Evolutionary conservation across 2,888 invertebrate genomes (phyloP).

Genomic region (Xiphydria camelus): DNA sequence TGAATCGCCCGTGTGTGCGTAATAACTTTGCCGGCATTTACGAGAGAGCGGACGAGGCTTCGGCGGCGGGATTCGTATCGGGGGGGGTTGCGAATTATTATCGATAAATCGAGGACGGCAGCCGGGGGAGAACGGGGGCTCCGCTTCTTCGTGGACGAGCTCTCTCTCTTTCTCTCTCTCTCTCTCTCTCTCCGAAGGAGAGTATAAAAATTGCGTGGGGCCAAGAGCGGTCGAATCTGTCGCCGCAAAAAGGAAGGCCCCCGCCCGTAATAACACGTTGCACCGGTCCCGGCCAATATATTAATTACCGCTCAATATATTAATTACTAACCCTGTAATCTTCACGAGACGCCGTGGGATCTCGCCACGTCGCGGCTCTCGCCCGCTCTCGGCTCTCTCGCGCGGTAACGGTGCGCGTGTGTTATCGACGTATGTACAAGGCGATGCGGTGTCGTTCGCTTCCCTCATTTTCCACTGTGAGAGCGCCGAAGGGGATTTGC

Average conservation of each 20-base stretch:
- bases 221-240: conserved; percentile 39
- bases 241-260: conserved; percentile 27
- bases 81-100: conserved; percentile 36
- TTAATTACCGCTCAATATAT: conserved; percentile 54
- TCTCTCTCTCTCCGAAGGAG: background rate
- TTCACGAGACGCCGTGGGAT: conserved; percentile 39
- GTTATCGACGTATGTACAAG: background rate
- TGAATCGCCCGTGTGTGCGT: conserved; percentile 10
- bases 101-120: conserved; percentile 33
- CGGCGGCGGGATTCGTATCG: conserved; percentile 17
- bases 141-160: too few relatives aligned
- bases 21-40: conserved; percentile 29
- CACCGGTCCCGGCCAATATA: conserved; percentile 43
- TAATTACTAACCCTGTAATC: conserved; percentile 54
- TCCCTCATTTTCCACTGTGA: too few relatives aligned
- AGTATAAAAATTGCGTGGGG: background rate
- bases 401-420: background rate
- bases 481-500: too few relatives aligned
- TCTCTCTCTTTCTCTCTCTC: background rate
- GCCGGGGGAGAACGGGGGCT: too few relatives aligned
- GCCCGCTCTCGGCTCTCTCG: background rate
- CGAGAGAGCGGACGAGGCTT: conserved; percentile 9
- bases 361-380: conserved; percentile 7
- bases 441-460: too few relatives aligned
- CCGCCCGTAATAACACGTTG: conserved; percentile 46